Base-by-base conservation (phyloP, 2,888 invertebrate species). In the Teleiodes luculella region DNA sequence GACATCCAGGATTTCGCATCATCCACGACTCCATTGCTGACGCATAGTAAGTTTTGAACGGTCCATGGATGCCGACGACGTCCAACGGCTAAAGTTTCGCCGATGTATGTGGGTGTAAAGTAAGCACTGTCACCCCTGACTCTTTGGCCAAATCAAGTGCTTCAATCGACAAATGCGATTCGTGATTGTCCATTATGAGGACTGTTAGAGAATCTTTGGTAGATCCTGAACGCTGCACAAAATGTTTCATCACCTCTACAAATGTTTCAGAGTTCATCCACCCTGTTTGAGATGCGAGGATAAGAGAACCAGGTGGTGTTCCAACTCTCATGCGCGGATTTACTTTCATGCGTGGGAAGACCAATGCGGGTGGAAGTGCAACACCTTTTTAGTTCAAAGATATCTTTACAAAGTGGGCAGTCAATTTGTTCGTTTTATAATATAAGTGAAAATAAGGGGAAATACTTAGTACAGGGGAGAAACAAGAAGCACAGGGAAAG, bases 261-360 rank as follows among this genome's bases (percentile, higher is more conserved):
- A n/a, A n/a, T n/a, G n/a, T n/a, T 52, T 73, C 68, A 4, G 64
- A 52, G 52, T 66, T 77, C 73, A 78, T 77, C 75, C 75, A 78
- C 13, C 78, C 78, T 24, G 67, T 61, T 46, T 59, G 62, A 55
- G 61, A 65, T n/a, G 74, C 76, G 33, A 77, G 60, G 16, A 75
- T 77, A 55, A 78, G 60, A 28, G 76, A 72, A 8, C 74, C 79
- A 51, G 73, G 45, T 39, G 76, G 76, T 36, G 75, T 74, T 28
- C 68, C 74, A 41, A 35, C 54, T 7, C 73, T 41, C 68, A 76
- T 76, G n/a, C n/a, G n/a, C n/a, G n/a, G n/a, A n/a, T n/a, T n/a
- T n/a, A n/a, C n/a, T n/a, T n/a, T n/a, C n/a, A n/a, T n/a, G n/a
- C n/a, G n/a, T n/a, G n/a, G n/a, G n/a, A n/a, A n/a, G n/a, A n/a